phyloP scores from a whole-genome alignment of 2,888 invertebrate species.

The Stenodema calcarata region DNA sequence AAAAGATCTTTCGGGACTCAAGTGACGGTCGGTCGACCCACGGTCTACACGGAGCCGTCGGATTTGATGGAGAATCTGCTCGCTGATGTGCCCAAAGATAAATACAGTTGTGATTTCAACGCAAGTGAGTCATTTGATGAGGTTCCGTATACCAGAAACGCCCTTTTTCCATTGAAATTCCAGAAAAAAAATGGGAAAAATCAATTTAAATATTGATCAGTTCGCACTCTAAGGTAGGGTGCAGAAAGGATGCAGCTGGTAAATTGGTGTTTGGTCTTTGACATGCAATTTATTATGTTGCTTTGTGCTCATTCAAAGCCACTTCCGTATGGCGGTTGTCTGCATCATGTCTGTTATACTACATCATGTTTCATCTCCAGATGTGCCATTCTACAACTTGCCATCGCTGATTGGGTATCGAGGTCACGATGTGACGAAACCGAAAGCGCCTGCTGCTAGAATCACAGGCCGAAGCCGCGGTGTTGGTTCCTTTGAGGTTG shows the following conservation, averaged over 20 bases:
- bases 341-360: no score
- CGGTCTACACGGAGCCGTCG: background rate
- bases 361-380: no score
- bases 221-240: no score
- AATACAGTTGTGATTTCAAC: slow-evolving; percentile 11
- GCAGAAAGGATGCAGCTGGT: no score
- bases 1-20: background rate
- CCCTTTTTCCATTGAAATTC: no score
- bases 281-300: no score
- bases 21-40: background rate
- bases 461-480: background rate
- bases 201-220: no score
- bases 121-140: background rate
- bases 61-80: slow-evolving; percentile 8
- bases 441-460: slow-evolving; percentile 28
- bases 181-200: no score
- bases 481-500: background rate
- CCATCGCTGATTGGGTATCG: slow-evolving; percentile 20
- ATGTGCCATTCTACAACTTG: slow-evolving; percentile 39
- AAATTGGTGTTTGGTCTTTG: no score
- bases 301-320: no score
- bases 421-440: slow-evolving; percentile 22
- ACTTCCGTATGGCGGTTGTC: no score
- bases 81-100: slow-evolving; percentile 12
- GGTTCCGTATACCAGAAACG: no score